Evolutionary conservation across 2,888 invertebrate genomes (phyloP).

Genomic region (Ophraella communa): DNA sequence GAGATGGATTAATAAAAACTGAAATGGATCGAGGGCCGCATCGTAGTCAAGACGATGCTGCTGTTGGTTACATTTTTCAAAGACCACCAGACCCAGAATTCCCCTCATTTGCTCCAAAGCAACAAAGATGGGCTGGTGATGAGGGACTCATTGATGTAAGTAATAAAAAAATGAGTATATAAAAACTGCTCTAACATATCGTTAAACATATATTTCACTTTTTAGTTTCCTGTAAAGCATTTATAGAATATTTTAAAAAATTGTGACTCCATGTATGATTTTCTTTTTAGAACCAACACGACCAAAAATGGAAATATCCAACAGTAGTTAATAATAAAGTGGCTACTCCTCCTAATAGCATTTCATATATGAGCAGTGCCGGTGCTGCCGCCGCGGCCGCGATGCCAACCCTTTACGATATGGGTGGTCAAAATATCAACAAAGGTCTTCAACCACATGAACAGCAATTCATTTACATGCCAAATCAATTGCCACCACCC

Average conservation of each 20-base stretch:
- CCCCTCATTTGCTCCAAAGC: slow-evolving; percentile 72
- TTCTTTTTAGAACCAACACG: slow-evolving; percentile 69
- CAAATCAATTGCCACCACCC: slow-evolving; percentile 58
- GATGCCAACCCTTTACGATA: slow-evolving; percentile 62
- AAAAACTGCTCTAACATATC: too few species aligned
- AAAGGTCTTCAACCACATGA: slow-evolving; percentile 56
- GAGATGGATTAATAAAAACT: slow-evolving; percentile 67
- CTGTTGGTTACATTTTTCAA: slow-evolving; percentile 92
- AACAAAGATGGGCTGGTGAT: slow-evolving; percentile 87
- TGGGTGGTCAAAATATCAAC: slow-evolving; percentile 63
- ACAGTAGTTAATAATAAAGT: slow-evolving; percentile 63
- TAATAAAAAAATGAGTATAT: slow-evolving; percentile 42
- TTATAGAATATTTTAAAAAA: too few species aligned
- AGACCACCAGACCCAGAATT: slow-evolving; percentile 83
- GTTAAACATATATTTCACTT: too few species aligned
- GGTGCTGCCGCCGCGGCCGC: slow-evolving; percentile 35
- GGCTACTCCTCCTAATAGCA: slow-evolving; percentile 60
- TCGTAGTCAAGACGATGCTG: slow-evolving; percentile 87
- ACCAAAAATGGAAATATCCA: slow-evolving; percentile 82
- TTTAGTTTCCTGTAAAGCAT: too few species aligned
- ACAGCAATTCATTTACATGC: slow-evolving; percentile 69
- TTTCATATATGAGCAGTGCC: slow-evolving; percentile 57
- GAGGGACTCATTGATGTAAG: slow-evolving; percentile 87
- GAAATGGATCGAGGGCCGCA: slow-evolving; percentile 73
- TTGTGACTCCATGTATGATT: neutral